Base-by-base conservation (phyloP, 2,113 vertebrate genomes). In the Myxocyprinus asiaticus region DNA sequence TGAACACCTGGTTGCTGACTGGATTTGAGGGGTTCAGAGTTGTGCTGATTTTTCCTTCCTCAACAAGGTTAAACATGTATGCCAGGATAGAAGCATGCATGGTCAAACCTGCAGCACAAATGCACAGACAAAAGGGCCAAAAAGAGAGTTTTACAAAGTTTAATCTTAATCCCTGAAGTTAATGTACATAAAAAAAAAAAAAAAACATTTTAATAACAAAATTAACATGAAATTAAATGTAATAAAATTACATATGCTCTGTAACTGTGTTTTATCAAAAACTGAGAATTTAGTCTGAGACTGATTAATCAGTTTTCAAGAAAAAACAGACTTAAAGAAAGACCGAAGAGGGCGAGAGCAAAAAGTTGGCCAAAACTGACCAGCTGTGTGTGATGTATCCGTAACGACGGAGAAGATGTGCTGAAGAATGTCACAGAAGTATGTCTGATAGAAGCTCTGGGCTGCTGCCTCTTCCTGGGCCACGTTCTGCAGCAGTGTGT, bases 381-480 rank as follows among this genome's bases (percentile, higher is more conserved):
- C 98, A 42, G 98, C 98, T 47, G 98, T 99, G 87, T 99, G 98
- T 6, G 98, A 99, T 10, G 98, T 99, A 89, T 99, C 97, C 0
- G 97, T 99, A 87, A 99, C 97, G 86, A 99, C 98, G 0, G 98
- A 99, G 89, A 99, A 99, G 84, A 98, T 99, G 90, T 99, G 98
- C 72, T 99, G 98, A 62, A 99, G 94, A 86, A 99, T 95, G 58
- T 99, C 98, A 42, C 98, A 99, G 90, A 99, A 98, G 43, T 99
- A 99, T 0, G 98, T 99, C 86, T 99, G 98, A 88, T 99, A 99
- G 88, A 99, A 99, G 84, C 98, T 99, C 91, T 99, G 98, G 42
- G 97, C 97, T 3, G 98, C 98, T 0, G 96, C 94, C 83, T 98
- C 97, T 85, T 99, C 97, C 90, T 99, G 97, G 5, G 94, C 98